Conservation (phyloP, 2,888 invertebrate species). For the Gibbula magus region DNA sequence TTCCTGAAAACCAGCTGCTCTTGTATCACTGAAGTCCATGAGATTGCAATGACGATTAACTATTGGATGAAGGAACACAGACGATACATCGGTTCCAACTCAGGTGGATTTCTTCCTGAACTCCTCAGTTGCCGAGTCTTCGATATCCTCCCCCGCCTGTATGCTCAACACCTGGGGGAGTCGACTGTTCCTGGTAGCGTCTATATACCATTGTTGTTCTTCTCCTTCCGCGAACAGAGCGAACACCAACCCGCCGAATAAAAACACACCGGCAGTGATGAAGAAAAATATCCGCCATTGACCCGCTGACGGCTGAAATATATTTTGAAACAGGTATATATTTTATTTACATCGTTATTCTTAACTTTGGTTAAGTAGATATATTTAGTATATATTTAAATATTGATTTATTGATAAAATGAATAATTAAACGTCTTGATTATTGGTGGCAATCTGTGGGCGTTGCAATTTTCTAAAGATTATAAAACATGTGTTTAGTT, state of each 20-base stretch:
- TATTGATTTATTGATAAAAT: too few relatives aligned
- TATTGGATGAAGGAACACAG: too few relatives aligned
- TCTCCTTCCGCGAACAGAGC: not conserved
- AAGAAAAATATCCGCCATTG: constrained; percentile 31
- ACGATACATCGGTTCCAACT: too few relatives aligned
- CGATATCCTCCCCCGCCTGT: not conserved
- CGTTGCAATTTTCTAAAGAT: too few relatives aligned
- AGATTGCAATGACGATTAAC: too few relatives aligned
- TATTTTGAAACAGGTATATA: not conserved
- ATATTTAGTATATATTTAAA: too few relatives aligned
- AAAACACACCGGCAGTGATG: constrained; percentile 20
- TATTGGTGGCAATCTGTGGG: too few relatives aligned
- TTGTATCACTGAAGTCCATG: too few relatives aligned
- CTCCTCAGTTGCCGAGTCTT: not conserved
- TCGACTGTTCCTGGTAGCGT: not conserved
- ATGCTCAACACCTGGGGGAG: not conserved
- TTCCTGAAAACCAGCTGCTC: too few relatives aligned
- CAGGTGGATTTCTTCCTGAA: not conserved
- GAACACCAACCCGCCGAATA: constrained; percentile 17
- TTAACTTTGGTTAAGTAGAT: too few relatives aligned
- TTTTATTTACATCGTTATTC: not conserved
- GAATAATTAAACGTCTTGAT: too few relatives aligned
- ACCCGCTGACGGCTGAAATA: constrained; percentile 7
- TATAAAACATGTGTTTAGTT: too few relatives aligned
- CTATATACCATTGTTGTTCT: not conserved